These are phyloP conservation scores for Phylloscopus whistleri DNA, from an alignment of 2,113 vertebrate species.

Conservation along the genomic window DNA sequence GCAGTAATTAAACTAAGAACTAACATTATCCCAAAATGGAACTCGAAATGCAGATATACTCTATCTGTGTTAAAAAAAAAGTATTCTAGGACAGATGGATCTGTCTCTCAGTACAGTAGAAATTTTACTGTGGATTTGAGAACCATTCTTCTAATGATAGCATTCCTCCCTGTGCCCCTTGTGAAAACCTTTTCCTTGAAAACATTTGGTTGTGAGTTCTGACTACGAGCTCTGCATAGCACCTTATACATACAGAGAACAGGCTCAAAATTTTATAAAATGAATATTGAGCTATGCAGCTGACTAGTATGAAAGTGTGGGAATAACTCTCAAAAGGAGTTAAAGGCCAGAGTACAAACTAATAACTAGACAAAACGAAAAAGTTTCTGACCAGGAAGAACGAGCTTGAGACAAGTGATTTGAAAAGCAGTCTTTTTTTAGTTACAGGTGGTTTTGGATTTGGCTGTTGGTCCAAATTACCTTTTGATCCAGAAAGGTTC, in stretches of 20 bases:
- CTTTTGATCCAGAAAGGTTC: background rate
- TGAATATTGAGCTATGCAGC: fast-evolving
- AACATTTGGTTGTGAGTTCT: background rate
- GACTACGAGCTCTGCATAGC: background rate
- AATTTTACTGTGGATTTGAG: background rate
- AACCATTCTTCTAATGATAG: background rate
- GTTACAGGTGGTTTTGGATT: fast-evolving
- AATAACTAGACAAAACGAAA: background rate
- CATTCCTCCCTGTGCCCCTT: fast-evolving
- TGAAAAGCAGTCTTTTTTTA: background rate
- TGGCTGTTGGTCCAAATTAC: background rate
- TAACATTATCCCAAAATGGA: background rate
- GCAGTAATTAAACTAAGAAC: background rate
- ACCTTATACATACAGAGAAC: background rate
- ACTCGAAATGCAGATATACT: background rate
- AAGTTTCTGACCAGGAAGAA: background rate
- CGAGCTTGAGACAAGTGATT: background rate
- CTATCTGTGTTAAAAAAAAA: background rate
- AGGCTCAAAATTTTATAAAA: background rate
- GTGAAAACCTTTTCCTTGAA: background rate
- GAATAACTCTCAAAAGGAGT: background rate
- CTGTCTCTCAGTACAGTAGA: background rate
- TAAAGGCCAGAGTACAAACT: background rate
- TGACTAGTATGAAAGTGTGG: background rate
- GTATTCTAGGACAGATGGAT: background rate